phyloP scores from a whole-genome alignment of 1,140 invertebrate species.

The Myzus persicae region DNA sequence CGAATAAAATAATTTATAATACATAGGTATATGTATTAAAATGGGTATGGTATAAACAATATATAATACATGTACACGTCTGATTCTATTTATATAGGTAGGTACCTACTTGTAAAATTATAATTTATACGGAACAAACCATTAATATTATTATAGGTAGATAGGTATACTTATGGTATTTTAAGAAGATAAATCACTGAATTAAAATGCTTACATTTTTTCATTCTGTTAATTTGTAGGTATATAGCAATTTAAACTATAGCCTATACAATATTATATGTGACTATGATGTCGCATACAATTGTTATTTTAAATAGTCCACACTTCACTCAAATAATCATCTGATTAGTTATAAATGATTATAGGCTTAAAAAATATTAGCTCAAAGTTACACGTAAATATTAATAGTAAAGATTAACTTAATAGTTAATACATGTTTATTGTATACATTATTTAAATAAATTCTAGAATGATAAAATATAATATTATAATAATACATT shows the following conservation, averaged over 20 bases:
- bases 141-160: no score
- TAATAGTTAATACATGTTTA: neutral
- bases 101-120: neutral
- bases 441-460: neutral
- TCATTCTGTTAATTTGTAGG: neutral
- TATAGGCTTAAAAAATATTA: neutral
- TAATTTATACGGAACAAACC: neutral
- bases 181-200: neutral
- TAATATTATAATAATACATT: neutral
- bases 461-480: neutral
- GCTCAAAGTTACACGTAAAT: neutral
- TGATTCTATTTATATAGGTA: neutral
- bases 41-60: no score
- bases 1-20: neutral
- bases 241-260: neutral
- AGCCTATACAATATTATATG: neutral
- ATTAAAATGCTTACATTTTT: neutral
- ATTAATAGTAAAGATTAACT: neutral
- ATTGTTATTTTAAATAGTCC: neutral
- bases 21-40: neutral
- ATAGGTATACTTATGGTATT: neutral
- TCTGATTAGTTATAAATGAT: neutral
- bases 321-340: neutral
- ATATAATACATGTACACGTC: no score
- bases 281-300: neutral